phyloP scores from a whole-genome alignment of 64 coral and sea anemone genomes.

The Astreopora myriophthalma region DNA sequence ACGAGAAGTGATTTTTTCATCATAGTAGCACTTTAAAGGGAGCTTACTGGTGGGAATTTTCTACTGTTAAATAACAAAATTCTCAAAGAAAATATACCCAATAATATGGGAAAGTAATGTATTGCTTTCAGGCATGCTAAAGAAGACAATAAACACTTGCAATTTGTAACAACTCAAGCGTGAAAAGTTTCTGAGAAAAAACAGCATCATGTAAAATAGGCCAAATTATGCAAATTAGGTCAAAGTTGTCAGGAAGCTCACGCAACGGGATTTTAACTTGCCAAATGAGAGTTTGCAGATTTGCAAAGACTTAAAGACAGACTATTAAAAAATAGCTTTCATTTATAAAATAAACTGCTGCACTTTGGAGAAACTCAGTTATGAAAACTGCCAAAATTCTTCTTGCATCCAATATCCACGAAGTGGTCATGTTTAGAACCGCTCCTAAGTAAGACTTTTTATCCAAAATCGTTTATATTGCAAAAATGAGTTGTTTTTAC shows the following conservation, averaged over 20 bases:
- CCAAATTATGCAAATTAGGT: not conserved
- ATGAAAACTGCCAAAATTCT: not conserved
- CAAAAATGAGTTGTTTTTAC: not conserved
- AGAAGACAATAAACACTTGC: not conserved
- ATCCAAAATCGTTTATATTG: conserved; percentile 2
- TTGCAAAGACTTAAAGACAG: not conserved
- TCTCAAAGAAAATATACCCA: too few species aligned
- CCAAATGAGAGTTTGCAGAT: not conserved
- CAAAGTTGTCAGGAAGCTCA: not conserved
- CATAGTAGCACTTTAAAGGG: not conserved
- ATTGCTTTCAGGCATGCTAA: too few species aligned
- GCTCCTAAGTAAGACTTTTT: not conserved
- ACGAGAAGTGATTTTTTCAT: too few species aligned
- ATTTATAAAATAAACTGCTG: not conserved
- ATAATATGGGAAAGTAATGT: too few species aligned
- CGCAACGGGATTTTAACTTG: not conserved
- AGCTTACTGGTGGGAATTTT: not conserved
- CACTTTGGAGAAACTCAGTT: not conserved
- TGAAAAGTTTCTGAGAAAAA: not conserved
- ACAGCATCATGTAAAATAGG: not conserved
- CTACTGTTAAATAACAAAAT: not conserved
- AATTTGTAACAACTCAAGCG: not conserved
- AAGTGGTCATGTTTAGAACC: not conserved
- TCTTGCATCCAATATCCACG: not conserved
- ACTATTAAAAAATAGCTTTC: not conserved